Evolutionary conservation across 2,797 vertebrate genomes (phyloP), one percentile per base, ranked within the genome.

Genomic region (Streptopelia turtur): DNA sequence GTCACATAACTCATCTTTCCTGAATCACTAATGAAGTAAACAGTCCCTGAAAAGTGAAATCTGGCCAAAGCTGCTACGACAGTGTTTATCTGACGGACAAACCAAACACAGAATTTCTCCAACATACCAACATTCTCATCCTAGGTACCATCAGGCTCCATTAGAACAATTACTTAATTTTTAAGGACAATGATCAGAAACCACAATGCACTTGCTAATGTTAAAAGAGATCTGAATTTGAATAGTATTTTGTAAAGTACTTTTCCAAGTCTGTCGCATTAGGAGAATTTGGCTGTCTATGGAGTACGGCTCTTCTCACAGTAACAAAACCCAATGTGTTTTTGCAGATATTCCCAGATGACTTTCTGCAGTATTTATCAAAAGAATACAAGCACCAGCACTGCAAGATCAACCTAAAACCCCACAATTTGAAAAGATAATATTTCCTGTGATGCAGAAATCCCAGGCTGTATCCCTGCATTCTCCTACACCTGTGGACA

Each of bases 401-500:
- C 35, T 5, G 28, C 60, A 23, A 4, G 18, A 39, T 23, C 23
- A 5, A 5, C 28, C 37, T 16, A 2, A 55, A 55, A 18, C 21
- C 13, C 1, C 41, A 10, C 12, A 39, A 23, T 18, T 57, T 8
- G 11, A 13, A 30, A 63, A 9, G 0, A 25, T 1, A 5, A 0
- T 5, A 45, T 5, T 9, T 20, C 22, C 11, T 3, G 6, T 30
- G 49, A 30, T 3, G 35, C 37, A 7, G 4, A 87, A 10, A 7
- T 0, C 17, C 22, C 77, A 81, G 53, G 45, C 53, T 6, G 8
- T 10, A 10, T 12, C 37, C 68, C 24, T 11, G 52, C 47, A 4
- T 1, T 1, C 70, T 61, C 50, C 82, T 9, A 31, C 90, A 81
- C 50, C 83, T 16, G 64, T 1, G 55, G 17, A 4, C 33, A 0